Percentiles rank a stretch among this genome's conserved stretches.
These are phyloP conservation scores for Sebastes glaucus DNA, from an alignment of 2,797 vertebrate species.

Conservation along the genomic window DNA sequence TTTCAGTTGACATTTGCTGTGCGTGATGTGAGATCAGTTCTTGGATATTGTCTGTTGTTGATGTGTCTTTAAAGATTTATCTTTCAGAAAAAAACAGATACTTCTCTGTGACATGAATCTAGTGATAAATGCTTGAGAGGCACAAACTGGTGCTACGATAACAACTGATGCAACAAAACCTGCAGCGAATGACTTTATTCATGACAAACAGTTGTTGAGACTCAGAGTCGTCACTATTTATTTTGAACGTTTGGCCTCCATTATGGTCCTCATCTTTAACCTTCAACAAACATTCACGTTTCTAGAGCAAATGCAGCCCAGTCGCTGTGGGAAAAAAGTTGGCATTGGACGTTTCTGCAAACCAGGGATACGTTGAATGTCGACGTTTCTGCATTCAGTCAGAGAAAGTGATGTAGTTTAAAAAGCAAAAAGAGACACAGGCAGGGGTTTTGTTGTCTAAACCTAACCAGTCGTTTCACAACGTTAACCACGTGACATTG, in stretches of 20 bases:
- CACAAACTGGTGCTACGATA: not conserved
- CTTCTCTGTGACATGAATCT: not conserved
- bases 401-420: too few species aligned
- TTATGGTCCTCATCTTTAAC: not conserved
- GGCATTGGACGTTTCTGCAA: too few species aligned
- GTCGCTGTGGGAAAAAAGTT: too few species aligned
- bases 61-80: not conserved
- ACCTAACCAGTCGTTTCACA: too few species aligned
- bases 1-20: too few species aligned
- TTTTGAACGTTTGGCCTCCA: not conserved
- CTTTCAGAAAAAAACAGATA: slow-evolving; percentile 6
- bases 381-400: too few species aligned
- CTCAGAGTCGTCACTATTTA: not conserved
- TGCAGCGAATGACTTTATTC: not conserved
- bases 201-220: not conserved
- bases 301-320: not conserved
- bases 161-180: not conserved
- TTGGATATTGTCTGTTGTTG: too few species aligned
- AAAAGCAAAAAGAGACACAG: too few species aligned
- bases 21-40: too few species aligned
- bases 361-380: too few species aligned
- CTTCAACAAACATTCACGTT: not conserved
- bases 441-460: too few species aligned
- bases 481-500: too few species aligned
- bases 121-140: not conserved